These are phyloP conservation scores for Ornithoptera alexandrae DNA, from an alignment of 2,888 invertebrate genomes.

Conservation along the genomic window DNA sequence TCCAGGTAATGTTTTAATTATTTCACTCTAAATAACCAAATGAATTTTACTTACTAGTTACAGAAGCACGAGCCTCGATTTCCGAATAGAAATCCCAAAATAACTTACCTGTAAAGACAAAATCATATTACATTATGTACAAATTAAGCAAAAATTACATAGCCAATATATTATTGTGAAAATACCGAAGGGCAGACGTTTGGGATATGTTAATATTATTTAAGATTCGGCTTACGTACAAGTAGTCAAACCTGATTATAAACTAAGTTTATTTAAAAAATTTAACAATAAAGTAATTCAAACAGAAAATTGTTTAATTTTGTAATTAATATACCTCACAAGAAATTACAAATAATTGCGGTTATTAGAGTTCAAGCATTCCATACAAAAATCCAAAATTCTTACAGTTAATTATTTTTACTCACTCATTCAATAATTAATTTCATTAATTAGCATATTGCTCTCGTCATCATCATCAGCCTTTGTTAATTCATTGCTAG, in stretches of 20 bases:
- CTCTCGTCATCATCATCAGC: too few species aligned
- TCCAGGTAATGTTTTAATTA: too few species aligned
- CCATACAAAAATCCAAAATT: too few species aligned
- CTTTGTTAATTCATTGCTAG: too few species aligned
- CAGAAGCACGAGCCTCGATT: not conserved
- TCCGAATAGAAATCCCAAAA: slow-evolving; percentile 6
- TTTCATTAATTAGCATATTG: too few species aligned
- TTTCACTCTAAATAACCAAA: not conserved
- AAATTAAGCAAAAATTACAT: slow-evolving; percentile 10
- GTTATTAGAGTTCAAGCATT: too few species aligned
- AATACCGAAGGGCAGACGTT: slow-evolving; percentile 2
- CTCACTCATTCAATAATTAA: too few species aligned
- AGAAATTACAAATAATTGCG: too few species aligned
- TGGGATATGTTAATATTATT: slow-evolving; percentile 5
- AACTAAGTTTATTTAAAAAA: not conserved
- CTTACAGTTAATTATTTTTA: too few species aligned
- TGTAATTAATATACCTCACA: not conserved
- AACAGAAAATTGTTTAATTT: not conserved
- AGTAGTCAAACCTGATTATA: not conserved
- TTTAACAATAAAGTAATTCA: not conserved
- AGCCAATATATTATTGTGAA: not conserved
- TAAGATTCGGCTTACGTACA: slow-evolving; percentile 2
- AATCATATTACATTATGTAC: slow-evolving; percentile 26
- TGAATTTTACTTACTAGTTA: not conserved
- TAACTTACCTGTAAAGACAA: slow-evolving; percentile 40